These are phyloP conservation scores for Rhamphomyia laevipes DNA, from an alignment of 2,888 invertebrate species.

Conservation along the genomic window DNA sequence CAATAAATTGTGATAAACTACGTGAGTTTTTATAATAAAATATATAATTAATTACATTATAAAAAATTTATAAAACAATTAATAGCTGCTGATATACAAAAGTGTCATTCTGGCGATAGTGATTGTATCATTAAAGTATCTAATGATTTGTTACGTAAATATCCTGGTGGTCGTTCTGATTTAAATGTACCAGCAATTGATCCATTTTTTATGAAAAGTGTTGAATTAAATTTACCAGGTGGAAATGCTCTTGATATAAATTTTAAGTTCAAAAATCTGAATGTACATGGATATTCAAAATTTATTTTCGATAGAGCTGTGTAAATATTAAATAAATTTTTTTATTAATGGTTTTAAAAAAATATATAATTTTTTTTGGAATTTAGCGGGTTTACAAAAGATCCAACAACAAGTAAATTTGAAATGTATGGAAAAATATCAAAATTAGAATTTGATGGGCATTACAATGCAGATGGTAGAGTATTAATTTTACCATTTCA, in stretches of 20 bases:
- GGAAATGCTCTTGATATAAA: conserved; percentile 19
- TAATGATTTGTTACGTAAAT: no score
- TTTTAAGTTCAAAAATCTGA: conserved; percentile 18
- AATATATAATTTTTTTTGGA: no score
- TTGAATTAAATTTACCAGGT: conserved; percentile 16
- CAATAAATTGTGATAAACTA: no score
- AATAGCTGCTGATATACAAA: no score
- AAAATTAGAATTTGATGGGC: conserved; percentile 26
- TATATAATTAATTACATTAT: no score
- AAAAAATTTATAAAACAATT: no score
- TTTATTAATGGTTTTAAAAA: no score
- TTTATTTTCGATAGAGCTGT: conserved; percentile 1
- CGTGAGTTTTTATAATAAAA: no score
- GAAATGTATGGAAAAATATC: conserved; percentile 31
- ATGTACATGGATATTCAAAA: conserved; percentile 19
- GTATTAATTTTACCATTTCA: conserved; percentile 38
- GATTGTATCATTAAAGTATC: no score
- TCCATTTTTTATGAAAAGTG: conserved; percentile 15
- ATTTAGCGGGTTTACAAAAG: conserved; percentile 23
- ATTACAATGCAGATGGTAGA: conserved; percentile 36
- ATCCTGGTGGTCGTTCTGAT: conserved; percentile 16
- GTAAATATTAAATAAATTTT: no score
- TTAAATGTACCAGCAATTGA: conserved; percentile 21
- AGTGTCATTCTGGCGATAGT: no score
- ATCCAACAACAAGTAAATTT: conserved; percentile 31